Base-by-base conservation (phyloP, 2,888 invertebrate species). In the Barypeithes pellucidus region DNA sequence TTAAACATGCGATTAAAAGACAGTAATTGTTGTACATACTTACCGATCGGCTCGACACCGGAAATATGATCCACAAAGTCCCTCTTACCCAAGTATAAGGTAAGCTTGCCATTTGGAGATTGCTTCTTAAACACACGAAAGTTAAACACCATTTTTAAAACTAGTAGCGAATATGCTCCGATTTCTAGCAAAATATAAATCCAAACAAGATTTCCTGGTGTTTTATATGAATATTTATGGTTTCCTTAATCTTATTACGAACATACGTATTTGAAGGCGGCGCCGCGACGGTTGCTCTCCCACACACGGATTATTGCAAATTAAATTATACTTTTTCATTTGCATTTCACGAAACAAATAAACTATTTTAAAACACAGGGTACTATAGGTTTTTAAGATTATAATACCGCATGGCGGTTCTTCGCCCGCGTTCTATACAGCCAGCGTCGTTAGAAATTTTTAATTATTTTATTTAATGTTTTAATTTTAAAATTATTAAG, bases 41-140 rank as follows among this genome's bases (percentile, higher is more conserved):
- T 84, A 94, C 95, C 96, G 80, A 96, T 91, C 0, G 95, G 94
- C 84, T 96, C 96, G 72, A 95, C 93, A 73, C 91, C 91, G 0
- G 94, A 92, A 79, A 96, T 91, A 82, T 96, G 94, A 85, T 96
- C 96, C 73, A 96, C 91, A 86, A 94, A 96, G 85, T 96, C 96
- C 78, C 96, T 89, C 85, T 95, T 94, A 50, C 93, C 94, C 88
- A 96, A 88, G 81, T 96, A 96, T 80, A 96, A 87, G 45, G 95
- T 93, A 80, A 96, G 86, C 88, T 95, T 95, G 77, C 93, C 94
- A 86, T 96, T 96, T 59, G 96, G 95, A 47, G 95, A 93, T 82
- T 92, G 91, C 88, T 96, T 96, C 87, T 96, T 96, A 87, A 93
- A 96, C 83, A 96, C 96, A 87, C 94, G 94, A 86, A 95, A 95